phyloP scores from a whole-genome alignment of 2,797 vertebrate genomes.

The Rhabdomys pumilio region DNA sequence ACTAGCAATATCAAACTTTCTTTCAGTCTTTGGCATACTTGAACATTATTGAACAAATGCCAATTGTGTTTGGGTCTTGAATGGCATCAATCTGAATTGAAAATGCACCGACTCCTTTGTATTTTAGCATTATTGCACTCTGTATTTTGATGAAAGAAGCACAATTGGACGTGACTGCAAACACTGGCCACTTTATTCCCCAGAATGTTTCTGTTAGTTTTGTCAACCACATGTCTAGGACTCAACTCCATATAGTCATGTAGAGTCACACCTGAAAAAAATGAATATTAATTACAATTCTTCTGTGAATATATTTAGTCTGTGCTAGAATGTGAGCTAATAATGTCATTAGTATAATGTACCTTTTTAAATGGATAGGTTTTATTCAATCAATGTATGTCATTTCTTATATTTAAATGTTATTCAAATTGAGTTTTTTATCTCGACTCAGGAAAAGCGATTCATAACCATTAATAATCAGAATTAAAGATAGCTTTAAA shows the following conservation, averaged over 20 bases:
- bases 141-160: background rate
- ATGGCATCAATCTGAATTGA: constrained; percentile 72
- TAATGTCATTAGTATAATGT: background rate
- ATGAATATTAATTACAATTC: background rate
- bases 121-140: background rate
- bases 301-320: background rate
- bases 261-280: background rate
- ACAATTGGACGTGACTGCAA: constrained; percentile 34
- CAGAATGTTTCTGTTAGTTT: background rate
- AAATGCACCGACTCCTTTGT: constrained; percentile 67
- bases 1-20: constrained; percentile 63
- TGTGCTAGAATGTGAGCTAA: background rate
- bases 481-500: constrained; percentile 31
- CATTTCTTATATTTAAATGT: constrained; percentile 1
- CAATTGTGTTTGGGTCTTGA: constrained; percentile 59
- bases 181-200: background rate
- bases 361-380: background rate
- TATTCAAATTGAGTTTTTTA: background rate
- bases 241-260: background rate
- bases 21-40: constrained; percentile 74
- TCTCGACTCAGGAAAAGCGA: background rate
- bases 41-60: constrained; percentile 75
- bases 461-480: background rate
- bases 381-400: background rate
- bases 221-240: background rate